Evolutionary conservation across 2,888 invertebrate species (phyloP), one percentile per base, ranked within the genome.

Genomic region (Stramonita haemastoma): DNA sequence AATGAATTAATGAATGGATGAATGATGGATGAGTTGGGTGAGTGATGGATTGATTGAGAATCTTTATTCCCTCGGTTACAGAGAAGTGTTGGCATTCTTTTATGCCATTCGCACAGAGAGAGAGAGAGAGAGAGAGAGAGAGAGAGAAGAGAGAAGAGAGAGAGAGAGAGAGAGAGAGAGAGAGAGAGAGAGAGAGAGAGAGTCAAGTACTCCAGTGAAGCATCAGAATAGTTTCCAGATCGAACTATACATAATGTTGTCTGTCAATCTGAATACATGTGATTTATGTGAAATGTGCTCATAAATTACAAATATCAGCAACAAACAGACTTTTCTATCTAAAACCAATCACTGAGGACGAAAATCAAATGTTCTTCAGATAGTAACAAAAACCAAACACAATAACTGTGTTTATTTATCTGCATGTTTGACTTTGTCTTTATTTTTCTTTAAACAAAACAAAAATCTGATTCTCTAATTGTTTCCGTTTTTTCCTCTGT

Each of bases 141-240:
- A 88, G 79, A n/a, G 57, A 36, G 79, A 17, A 32, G 29, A 17
- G 70, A 77, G 70, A 77, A 36, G 87, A 77, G 87, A 77, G 77
- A 77, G 87, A 77, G 77, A 83, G 60, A 83, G 88, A 88, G 57
- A 83, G 56, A 88, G 83, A 83, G 56, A 88, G 81, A 88, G 79
- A 88, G 60, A 88, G 57, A 79, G 60, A 88, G 81, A 88, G 29
- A 88, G 56, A 88, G 56, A 57, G 88, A 60, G 56, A 56, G 32
- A 60, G 19, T 36, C 15, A 88, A 22, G 36, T 29, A 36, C 77
- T 36, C 22, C 73, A 56, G 36, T 29, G 81, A 34, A 88, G 60
- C 13, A n/a, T 77, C 13, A 26, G 26, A 5, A 29, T 13, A n/a
- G 4, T 13, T 29, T 15, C 26, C 1, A 77, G 13, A 77, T 26